Evolutionary conservation across 1,140 invertebrate species (phyloP), one percentile per base, ranked within the genome.

Genomic region (Drosophila baimaii): DNA sequence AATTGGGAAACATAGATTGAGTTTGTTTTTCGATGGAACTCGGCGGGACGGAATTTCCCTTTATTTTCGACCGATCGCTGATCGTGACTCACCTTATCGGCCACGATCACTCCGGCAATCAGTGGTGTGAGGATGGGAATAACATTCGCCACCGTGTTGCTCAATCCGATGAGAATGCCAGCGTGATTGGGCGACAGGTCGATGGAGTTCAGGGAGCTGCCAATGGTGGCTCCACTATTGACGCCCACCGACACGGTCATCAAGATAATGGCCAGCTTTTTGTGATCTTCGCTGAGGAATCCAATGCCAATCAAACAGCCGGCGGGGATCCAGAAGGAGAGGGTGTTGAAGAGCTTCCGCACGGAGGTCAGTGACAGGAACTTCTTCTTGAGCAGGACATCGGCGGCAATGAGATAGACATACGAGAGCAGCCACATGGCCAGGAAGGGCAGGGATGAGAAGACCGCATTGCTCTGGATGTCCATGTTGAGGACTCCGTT

Each of bases 391-490:
- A 95, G 90, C 2, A 95, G 90, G 19, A 91, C 93, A 90, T 96
- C 96, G 0, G 95, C 94, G 0, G 94, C 59, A 56, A 93, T 94
- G 21, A 95, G 94, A 13, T 95, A 93, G 2, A 95, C 92, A 47
- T 96, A 94, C 41, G 95, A 95, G 12, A 95, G 79, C 9, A 96
- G 65, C 93, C 95, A 96, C 93, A 96, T 95, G 0, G 93, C 93
- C 10, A 96, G 82, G 84, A 98, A 98, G 1, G 97, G 97, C 7
- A 98, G 90, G 0, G 97, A 95, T 23, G 96, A 95, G 46, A 95
- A 91, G 19, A 95, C 89, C 7, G 96, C 96, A 90, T 96, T 96
- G 51, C 94, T 92, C 91, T 95, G 94, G 12, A 98, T 95, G 55
- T 98, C 93, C 76, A 96, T 96, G 41, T 95, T 93, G 1, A 99